Base-by-base conservation (phyloP, 2,797 vertebrate species). In the Bucorvus abyssinicus region DNA sequence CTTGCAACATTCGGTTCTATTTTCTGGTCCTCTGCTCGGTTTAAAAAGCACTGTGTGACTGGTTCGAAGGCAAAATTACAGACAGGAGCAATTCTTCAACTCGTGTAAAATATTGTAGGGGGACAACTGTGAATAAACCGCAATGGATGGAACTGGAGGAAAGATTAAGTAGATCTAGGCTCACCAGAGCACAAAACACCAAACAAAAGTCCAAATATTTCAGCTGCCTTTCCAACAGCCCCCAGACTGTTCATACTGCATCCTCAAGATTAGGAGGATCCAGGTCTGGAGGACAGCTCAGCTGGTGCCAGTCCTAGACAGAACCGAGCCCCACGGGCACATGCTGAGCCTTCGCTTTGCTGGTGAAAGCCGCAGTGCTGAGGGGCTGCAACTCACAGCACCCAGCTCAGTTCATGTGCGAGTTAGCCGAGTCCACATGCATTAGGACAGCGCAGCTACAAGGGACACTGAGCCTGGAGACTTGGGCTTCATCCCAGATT, bases 401-500 rank as follows among this genome's bases (percentile, higher is more conserved):
- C 65, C 42, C 22, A 8, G 2, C 40, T 57, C 14, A 34, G 1
- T 30, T 45, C 36, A 20, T 1, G 5, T 15, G 34, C 0, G 0
- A 45, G 11, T 30, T 3, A 30, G 52, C 53, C 7, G 19, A 61
- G 49, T 29, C 50, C 61, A 36, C 21, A 3, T 0, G 10, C 34
- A 52, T 38, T 53, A 14, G 24, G 32, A 82, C 0, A 0, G 27
- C 0, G 3, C 59, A 77, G 74, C 24, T 59, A 44, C 47, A 60
- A 64, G 14, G 29, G 20, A 77, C 30, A 45, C 18, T 0, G 0
- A 65, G 52, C n/a, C 23, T 42, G 16, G 20, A 84, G 49, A 26
- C n/a, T 40, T 42, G 38, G 29, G 29, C 34, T 82, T 89, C 56
- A 78, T 59, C 32, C 24, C 59, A 71, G 24, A 30, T 42, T 63